Percentiles rank a stretch among this genome's conserved stretches.
These are phyloP conservation scores for Leptarthrus brevirostris DNA, from an alignment of 2,888 invertebrate genomes.

Conservation along the genomic window DNA sequence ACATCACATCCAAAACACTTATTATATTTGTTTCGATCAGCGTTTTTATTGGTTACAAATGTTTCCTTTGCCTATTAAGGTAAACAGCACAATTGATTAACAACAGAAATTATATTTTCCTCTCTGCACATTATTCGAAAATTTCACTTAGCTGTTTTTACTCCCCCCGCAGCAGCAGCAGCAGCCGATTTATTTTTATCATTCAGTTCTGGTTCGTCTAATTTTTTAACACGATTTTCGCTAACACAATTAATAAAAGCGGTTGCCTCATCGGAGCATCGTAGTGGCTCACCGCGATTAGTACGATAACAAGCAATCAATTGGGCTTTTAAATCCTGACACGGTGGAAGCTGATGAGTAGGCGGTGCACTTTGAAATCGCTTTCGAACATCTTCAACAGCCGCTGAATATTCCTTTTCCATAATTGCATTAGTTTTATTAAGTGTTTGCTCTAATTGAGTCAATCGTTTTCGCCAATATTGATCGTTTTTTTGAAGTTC, in stretches of 20 bases:
- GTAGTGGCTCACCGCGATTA: constrained; percentile 71
- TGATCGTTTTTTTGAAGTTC: constrained; percentile 72
- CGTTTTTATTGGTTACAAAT: too few species aligned
- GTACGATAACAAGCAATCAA: constrained; percentile 73
- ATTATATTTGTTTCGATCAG: too few species aligned
- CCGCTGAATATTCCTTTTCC: constrained; percentile 71
- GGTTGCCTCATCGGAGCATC: constrained; percentile 72
- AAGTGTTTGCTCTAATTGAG: constrained; percentile 70
- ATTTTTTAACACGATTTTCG: constrained; percentile 68
- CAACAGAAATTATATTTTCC: too few species aligned
- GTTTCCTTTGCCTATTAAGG: too few species aligned
- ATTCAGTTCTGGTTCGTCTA: constrained; percentile 56
- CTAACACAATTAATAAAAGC: constrained; percentile 74
- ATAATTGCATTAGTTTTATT: constrained; percentile 71
- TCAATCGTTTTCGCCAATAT: constrained; percentile 72
- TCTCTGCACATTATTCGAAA: too few species aligned
- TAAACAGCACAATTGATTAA: too few species aligned
- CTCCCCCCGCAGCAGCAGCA: too few species aligned
- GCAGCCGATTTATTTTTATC: too few species aligned
- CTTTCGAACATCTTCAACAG: constrained; percentile 67
- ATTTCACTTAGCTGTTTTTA: too few species aligned
- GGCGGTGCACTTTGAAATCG: constrained; percentile 64
- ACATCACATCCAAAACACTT: too few species aligned
- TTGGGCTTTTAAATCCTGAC: constrained; percentile 69
- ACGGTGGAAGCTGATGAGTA: constrained; percentile 68